phyloP scores from a whole-genome alignment of 2,797 vertebrate species.

The Helostoma temminkii region DNA sequence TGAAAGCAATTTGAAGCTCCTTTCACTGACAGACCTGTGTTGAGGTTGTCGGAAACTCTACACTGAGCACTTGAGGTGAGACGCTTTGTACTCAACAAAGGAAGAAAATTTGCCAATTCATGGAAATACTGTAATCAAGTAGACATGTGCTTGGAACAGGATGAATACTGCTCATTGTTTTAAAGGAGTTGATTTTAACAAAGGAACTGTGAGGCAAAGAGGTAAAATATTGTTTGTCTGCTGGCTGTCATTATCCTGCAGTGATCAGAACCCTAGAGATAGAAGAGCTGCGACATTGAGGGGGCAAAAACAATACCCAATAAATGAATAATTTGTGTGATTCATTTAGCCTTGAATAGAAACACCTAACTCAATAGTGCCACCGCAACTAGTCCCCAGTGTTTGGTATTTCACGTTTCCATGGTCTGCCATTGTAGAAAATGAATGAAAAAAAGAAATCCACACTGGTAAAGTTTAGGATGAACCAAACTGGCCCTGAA shows the following conservation, averaged over 20 bases:
- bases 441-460: no score
- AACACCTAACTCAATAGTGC: no score
- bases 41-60: slow-evolving; percentile 65
- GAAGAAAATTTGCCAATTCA: slow-evolving; percentile 60
- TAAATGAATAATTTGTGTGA: no score
- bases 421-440: no score
- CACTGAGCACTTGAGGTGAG: slow-evolving; percentile 57
- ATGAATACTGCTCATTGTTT: slow-evolving; percentile 71
- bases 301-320: no score
- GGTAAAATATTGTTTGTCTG: slow-evolving; percentile 28
- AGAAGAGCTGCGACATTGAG: no score
- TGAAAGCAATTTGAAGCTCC: slow-evolving; percentile 68
- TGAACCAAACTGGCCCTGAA: slow-evolving; percentile 36
- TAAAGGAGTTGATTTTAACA: slow-evolving; percentile 50
- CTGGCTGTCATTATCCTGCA: slow-evolving; percentile 38
- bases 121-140: slow-evolving; percentile 61
- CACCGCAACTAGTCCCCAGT: no score
- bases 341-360: no score
- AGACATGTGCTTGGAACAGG: slow-evolving; percentile 36
- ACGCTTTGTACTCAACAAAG: slow-evolving; percentile 65
- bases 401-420: no score
- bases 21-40: slow-evolving; percentile 44
- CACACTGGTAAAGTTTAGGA: no score
- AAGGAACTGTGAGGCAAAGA: slow-evolving; percentile 11
- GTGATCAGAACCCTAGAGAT: no score